phyloP scores from a whole-genome alignment of 2,888 invertebrate genomes.

The Drosophila anomelani region DNA sequence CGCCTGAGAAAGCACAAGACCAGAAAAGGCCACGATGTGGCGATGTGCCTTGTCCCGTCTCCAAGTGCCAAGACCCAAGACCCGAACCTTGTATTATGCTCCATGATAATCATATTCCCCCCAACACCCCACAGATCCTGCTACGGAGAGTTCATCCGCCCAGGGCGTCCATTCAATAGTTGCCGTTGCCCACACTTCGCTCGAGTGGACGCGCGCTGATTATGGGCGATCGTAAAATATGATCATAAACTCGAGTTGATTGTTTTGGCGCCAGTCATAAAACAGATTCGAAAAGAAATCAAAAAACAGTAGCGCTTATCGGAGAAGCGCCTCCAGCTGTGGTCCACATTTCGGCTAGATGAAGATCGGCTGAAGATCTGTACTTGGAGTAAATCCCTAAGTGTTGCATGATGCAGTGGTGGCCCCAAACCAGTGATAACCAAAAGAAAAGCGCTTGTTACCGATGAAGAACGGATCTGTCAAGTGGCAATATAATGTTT shows the following conservation, averaged over 20 bases:
- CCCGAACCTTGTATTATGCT: constrained; percentile 12
- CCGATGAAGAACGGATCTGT: not conserved
- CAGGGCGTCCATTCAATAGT: constrained; percentile 16
- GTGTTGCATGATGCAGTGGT: not conserved
- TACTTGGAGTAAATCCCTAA: constrained; percentile 6
- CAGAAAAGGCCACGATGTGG: constrained; percentile 41
- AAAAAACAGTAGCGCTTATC: constrained; percentile 24
- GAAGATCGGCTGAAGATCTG: constrained; percentile 8
- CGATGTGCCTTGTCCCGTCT: constrained; percentile 1
- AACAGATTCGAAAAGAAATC: constrained; percentile 51
- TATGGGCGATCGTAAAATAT: constrained; percentile 39
- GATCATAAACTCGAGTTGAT: constrained; percentile 72
- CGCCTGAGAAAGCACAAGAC: constrained; percentile 64
- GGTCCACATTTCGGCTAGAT: constrained; percentile 19
- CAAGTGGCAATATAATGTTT: not conserved
- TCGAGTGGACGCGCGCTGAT: constrained; percentile 19
- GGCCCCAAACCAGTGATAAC: not conserved
- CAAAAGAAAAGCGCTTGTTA: not conserved
- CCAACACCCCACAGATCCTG: constrained; percentile 33
- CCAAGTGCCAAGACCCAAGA: not conserved
- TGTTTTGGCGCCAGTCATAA: constrained; percentile 82
- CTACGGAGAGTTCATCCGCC: constrained; percentile 22
- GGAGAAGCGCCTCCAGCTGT: constrained; percentile 14
- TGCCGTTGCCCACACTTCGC: constrained; percentile 18
- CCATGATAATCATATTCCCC: not conserved